Evolutionary conservation across 53 echinoderm and acorn worm species (phyloP), one percentile per base, ranked within the genome.

Genomic region (Zoroaster sp.): DNA sequence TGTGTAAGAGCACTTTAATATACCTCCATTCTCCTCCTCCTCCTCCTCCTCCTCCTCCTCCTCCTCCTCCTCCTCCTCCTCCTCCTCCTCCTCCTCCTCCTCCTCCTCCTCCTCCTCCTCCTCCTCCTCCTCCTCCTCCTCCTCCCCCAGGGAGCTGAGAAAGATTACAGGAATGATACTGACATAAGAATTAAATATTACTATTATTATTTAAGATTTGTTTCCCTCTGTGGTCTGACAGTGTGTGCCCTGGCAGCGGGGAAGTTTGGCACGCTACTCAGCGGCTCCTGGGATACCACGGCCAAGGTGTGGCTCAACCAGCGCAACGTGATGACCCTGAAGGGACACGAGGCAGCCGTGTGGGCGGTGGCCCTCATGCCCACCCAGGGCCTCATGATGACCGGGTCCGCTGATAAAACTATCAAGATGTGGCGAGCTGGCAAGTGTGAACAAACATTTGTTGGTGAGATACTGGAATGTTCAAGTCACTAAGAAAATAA

Each of bases 251-350:
- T 98, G 54, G 98, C 98, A 67, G 80, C 95, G 23, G 98, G 98
- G 23, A 98, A 97, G 83, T 98, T 98, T 94, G 98, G 98, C 36
- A 98, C 98, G 12, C 93, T 98, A 3, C 73, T 98, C 9, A 98
- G 98, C 83, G 98, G 98, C 13, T 98, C 98, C 0, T 98, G 98
- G 98, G 98, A 98, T 55, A 90, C 49, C 31, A 93, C 98, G 13
- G 98, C 98, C 42, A 95, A 94, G 69, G 98, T 98, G 23, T 97
- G 98, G 98, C 89, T 98, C 45, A 96, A 96, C 66, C 90, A 94
- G 30, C 89, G 88, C 9, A 96, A 95, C 63, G 94, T 98, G 74
- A 94, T 98, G 94, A 98, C 98, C 39, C 78, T 98, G 23, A 86
- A 91, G 72, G 98, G 95, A 14, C 95, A 98, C 63, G 92, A 90